Base-by-base conservation (phyloP, 2,888 invertebrate genomes). In the Callosobruchus maculatus region DNA sequence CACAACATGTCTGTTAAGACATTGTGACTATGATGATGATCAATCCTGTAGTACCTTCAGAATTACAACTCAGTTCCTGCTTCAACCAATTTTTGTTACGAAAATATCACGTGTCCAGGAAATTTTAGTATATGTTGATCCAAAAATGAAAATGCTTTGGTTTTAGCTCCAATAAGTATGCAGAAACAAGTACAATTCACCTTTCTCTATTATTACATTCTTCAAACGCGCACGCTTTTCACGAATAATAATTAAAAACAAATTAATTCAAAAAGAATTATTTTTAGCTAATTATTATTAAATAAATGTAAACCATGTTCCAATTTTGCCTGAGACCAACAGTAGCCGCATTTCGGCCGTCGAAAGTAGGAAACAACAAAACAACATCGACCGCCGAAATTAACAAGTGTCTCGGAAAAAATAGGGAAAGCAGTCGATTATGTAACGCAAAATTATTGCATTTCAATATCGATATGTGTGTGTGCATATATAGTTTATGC, bases 321-420 rank as follows among this genome's bases (percentile, higher is more conserved):
- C 68, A 68, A 22, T 68, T 68, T 68, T 18, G 49, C 49, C 21
- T 68, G 21, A 68, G 21, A 7, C 49, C 49, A 18, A 18, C 13
- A 18, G 21, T 21, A 21, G 22, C 22, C 22, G 68, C 68, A 68
- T 68, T 68, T 70, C 72, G 31, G 68, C 22, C 18, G 31, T 67
- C 22, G 74, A 75, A 76, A 77, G 75, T 71, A 77, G 77, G 77
- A 77, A 77, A 77, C 75, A 70, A 74, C 74, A 67, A 22, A 72
- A 73, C 49, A 73, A 66, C 70, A 67, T 21, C 66, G 21, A 71
- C 72, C 20, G 68, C 71, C 22, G 68, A 69, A 74, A 76, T 68
- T 20, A 20, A 68, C 21, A 68, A 68, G 21, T 68, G 21, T 49
- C 72, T 73, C 70, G 66, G 75, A 74, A 70, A 75, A 75, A 75